Conservation (phyloP, 2,797 vertebrate genomes). For the Acrossocheilus fasciatus region DNA sequence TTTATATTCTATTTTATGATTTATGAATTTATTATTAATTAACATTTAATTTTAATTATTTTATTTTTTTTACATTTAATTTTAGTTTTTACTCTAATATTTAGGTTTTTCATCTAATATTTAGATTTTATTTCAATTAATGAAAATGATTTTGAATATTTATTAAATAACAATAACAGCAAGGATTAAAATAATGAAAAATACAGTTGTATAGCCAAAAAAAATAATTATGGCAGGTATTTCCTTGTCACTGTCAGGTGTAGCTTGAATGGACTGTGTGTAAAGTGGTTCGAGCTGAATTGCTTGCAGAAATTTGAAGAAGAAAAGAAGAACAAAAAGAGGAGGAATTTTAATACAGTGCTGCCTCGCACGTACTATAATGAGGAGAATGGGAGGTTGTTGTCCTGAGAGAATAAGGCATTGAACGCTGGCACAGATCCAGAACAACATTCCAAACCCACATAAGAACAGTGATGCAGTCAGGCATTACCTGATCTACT, state of each 20-base stretch:
- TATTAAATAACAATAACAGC: background rate
- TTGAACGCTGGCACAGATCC: background rate
- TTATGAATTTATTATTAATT: background rate
- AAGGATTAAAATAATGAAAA: background rate
- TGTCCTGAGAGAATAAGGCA: background rate
- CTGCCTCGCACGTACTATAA: background rate
- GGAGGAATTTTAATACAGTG: constrained; percentile 2
- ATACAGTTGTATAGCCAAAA: background rate
- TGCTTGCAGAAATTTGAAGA: background rate
- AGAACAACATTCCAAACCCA: constrained; percentile 30
- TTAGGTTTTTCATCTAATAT: background rate
- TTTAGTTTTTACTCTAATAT: background rate
- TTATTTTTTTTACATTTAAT: background rate
- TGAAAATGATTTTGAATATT: background rate
- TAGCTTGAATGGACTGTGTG: background rate
- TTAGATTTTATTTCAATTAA: background rate
- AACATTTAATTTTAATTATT: background rate
- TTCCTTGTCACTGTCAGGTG: background rate
- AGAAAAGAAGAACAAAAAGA: background rate
- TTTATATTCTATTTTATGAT: background rate
- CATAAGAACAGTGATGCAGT: background rate
- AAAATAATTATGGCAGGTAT: background rate
- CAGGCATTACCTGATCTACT: constrained; percentile 80
- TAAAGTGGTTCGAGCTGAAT: background rate
- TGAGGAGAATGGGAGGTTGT: background rate